Percentiles rank a stretch among this genome's conserved stretches.
phyloP scores from a whole-genome alignment of 2,113 vertebrate species.

The Caranx melampygus region DNA sequence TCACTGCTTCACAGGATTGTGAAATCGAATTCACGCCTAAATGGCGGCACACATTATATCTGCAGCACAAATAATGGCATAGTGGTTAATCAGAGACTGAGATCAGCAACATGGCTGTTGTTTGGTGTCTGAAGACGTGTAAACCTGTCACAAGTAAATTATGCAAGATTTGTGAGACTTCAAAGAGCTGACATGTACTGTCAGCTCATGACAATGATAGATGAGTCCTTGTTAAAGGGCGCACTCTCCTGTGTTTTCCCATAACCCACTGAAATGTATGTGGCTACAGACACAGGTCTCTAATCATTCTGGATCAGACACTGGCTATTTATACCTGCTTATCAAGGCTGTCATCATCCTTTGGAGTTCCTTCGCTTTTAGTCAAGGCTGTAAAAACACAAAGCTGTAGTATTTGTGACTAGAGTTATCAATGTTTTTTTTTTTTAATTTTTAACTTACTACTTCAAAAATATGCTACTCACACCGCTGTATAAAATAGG shows the following conservation, averaged over 20 bases:
- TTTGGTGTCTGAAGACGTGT: conserved; percentile 9
- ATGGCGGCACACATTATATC: conserved; percentile 1
- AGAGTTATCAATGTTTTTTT: no score
- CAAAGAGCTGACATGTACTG: conserved; percentile 12
- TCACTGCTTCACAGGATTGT: conserved; percentile 32
- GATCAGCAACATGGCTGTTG: conserved; percentile 19
- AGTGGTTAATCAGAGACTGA: conserved; percentile 49
- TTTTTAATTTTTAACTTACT: no score
- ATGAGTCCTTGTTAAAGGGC: conserved; percentile 22
- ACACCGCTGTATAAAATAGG: no score
- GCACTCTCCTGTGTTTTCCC: conserved; percentile 6
- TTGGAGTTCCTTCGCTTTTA: not conserved
- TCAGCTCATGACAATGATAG: conserved; percentile 39
- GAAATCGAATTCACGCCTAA: not conserved
- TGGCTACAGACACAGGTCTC: not conserved
- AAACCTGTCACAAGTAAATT: conserved; percentile 23
- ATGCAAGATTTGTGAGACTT: conserved; percentile 13
- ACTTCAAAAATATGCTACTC: no score
- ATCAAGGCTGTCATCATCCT: not conserved
- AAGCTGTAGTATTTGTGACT: not conserved
- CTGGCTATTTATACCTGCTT: not conserved
- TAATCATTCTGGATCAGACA: conserved; percentile 16
- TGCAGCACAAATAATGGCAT: conserved; percentile 8
- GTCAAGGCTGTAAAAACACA: not conserved
- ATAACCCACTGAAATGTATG: conserved; percentile 2